Base-by-base conservation (phyloP, 2,797 vertebrate genomes). In the Microctenopoma stevenorrisi region DNA sequence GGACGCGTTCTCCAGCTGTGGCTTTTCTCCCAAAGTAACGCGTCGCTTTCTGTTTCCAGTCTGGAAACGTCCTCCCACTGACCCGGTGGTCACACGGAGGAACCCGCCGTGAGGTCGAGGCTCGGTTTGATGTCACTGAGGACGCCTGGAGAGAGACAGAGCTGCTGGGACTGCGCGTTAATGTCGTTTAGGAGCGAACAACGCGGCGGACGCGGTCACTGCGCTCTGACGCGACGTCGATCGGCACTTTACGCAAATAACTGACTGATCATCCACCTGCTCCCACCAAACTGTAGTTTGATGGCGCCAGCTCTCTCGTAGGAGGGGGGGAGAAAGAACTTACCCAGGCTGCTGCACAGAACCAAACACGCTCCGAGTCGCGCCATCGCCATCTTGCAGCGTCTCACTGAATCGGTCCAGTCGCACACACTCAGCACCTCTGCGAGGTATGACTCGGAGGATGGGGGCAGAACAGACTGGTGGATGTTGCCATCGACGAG, bases 361-460 rank as follows among this genome's bases (percentile, higher is more conserved):
- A 82, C 57, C 43, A 91, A 66, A 75, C 85, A 87, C 38, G 76
- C 73, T 6, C 84, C 37, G 69, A 87, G 89, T 60, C 87, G 78
- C 68, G 15, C 74, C 48, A 89, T 88, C 94, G 94, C 94, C 94
- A 95, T 95, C 93, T 94, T 95, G 93, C 79, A 85, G 84, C 61
- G 80, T 80, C 64, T 91, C 65, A 71, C 80, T 78, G 71, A 35
- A 64, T 78, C 73, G 81, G 78, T 51, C 58, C 86, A 87, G 82
- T 64, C 59, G 80, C 86, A 79, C 82, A 76, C 84, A 64, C 64
- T 89, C 86, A 71, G 88, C 89, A 91, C 88, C 89, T 91, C 88
- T 26, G 79, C 64, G 80, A 85, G 88, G 84, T 90, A 62, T 75
- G 16, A 44, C 43, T 16, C 5, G 2, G 78, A 82, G 89, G 87